A percentile compares a stretch with the other conserved stretches of the same genome.
Evolutionary conservation across 2,113 vertebrate genomes (phyloP).

Genomic region (Casuarius casuarius): DNA sequence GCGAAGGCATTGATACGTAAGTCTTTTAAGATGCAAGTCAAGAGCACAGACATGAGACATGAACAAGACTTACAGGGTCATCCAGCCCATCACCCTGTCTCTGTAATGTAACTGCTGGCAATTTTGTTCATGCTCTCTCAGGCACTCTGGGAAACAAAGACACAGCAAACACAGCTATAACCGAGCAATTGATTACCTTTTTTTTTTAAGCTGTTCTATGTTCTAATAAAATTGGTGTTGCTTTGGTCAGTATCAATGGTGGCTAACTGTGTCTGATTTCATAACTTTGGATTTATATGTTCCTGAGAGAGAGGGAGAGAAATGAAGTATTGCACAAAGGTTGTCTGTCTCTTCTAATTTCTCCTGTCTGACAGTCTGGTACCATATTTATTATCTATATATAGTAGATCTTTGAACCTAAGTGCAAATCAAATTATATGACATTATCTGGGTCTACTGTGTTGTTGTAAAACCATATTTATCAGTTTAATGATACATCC

Average conservation of each 20-base stretch:
- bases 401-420: slow-evolving; percentile 12
- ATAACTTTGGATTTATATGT: background rate
- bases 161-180: background rate
- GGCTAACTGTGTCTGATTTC: background rate
- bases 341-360: slow-evolving; percentile 30
- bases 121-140: background rate
- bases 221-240: slow-evolving; percentile 19
- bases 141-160: background rate
- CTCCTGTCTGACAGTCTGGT: background rate
- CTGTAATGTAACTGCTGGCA: background rate
- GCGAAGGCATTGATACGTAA: background rate
- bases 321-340: slow-evolving; percentile 1
- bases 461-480: slow-evolving; percentile 19
- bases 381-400: background rate
- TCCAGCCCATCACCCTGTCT: background rate
- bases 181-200: background rate
- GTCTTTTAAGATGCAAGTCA: slow-evolving; percentile 16
- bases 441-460: slow-evolving; percentile 7
- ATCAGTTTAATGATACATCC: slow-evolving; percentile 28
- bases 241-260: background rate
- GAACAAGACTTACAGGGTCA: background rate
- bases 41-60: background rate
- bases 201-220: background rate
- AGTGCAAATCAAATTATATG: slow-evolving; percentile 34
- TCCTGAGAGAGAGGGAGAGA: background rate